These are phyloP conservation scores for Scaptomyza caliginosa DNA, from an alignment of 2,888 invertebrate genomes.

Conservation along the genomic window DNA sequence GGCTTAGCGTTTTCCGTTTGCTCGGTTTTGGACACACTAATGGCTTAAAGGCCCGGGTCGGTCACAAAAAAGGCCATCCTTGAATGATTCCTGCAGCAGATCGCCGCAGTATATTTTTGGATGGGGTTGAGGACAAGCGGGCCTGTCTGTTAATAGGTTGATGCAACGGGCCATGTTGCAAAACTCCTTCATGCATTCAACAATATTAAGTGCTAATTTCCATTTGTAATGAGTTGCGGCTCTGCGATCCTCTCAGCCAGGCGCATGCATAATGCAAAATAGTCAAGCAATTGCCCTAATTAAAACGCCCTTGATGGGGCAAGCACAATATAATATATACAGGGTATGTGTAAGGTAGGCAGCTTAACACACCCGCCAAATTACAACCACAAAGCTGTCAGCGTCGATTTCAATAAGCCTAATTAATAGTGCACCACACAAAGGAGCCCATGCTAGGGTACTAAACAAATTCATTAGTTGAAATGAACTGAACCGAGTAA, in stretches of 20 bases:
- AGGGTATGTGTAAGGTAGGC: conserved; percentile 1
- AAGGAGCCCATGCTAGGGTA: conserved; percentile 31
- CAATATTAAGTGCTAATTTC: conserved; percentile 75
- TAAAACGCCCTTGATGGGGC: conserved; percentile 66
- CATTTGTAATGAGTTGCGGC: conserved; percentile 72
- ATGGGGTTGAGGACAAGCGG: too few species aligned
- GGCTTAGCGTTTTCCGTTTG: conserved; percentile 55
- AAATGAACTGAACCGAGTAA: conserved; percentile 8
- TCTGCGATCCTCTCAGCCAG: conserved; percentile 34
- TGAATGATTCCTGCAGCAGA: conserved; percentile 47
- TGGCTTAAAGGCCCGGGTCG: conserved; percentile 37
- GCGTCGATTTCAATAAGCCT: conserved; percentile 70
- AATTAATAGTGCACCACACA: conserved; percentile 64
- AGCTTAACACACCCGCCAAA: conserved; percentile 23
- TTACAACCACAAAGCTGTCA: conserved; percentile 61
- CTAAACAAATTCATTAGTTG: conserved; percentile 43
- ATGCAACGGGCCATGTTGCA: conserved; percentile 5
- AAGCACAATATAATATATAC: conserved; percentile 3
- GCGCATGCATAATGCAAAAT: conserved; percentile 59
- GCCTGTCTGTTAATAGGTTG: conserved; percentile 3
- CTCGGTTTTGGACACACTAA: conserved; percentile 28
- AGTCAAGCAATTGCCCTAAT: conserved; percentile 73
- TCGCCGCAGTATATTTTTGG: conserved; percentile 31
- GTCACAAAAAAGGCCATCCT: conserved; percentile 28
- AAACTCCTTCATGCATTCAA: conserved; percentile 41